Conservation (phyloP, 2,797 vertebrate species). For the Siniperca obscura region DNA sequence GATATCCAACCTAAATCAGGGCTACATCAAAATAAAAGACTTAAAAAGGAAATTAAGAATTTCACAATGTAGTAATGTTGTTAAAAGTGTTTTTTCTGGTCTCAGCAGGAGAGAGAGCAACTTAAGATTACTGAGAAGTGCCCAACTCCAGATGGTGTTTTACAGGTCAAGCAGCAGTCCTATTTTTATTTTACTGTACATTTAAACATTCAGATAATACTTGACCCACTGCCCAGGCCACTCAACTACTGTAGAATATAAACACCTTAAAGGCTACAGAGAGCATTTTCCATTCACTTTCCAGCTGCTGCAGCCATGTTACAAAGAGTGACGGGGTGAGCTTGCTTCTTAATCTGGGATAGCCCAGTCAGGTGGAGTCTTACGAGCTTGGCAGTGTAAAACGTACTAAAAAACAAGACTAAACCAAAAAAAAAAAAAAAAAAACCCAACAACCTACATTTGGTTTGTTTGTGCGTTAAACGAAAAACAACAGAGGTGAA, state of each 20-base stretch:
- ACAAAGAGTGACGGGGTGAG: neutral
- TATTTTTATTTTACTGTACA: conserved; percentile 25
- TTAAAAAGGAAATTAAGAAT: neutral
- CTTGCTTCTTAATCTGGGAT: neutral
- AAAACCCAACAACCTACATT: conserved; percentile 12
- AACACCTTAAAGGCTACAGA: conserved; percentile 34
- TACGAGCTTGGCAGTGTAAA: conserved; percentile 35
- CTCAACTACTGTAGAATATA: conserved; percentile 36
- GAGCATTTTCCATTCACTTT: conserved; percentile 18
- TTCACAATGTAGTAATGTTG: neutral
- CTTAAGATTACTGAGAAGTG: neutral
- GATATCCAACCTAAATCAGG: neutral
- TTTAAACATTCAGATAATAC: conserved; percentile 53
- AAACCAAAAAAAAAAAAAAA: neutral
- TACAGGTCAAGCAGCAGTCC: conserved; percentile 32
- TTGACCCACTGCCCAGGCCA: conserved; percentile 8
- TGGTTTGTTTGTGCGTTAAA: conserved; percentile 64
- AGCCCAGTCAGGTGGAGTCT: conserved; percentile 4
- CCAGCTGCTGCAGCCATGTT: conserved; percentile 28
- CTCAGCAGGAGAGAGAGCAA: neutral
- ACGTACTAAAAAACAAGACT: conserved; percentile 4
- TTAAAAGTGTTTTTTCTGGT: conserved; percentile 25
- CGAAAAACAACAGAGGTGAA: neutral
- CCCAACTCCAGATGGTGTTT: neutral
- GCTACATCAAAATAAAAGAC: conserved; percentile 4